Base-by-base conservation (phyloP, 2,888 invertebrate genomes). In the Camptogramma bilineatum region DNA sequence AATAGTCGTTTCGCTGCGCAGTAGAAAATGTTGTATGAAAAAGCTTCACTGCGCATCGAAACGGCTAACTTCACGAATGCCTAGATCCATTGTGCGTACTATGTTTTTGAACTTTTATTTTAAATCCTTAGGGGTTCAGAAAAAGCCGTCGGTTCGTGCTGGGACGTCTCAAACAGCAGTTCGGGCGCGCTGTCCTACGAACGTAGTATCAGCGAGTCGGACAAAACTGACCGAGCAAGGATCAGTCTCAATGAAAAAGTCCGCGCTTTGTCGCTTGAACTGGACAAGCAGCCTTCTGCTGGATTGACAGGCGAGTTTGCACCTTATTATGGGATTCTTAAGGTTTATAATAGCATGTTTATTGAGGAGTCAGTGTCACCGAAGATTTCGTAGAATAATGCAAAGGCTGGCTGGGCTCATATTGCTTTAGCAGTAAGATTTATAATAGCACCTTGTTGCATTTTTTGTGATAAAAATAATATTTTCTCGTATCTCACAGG, bases 231-330 rank as follows among this genome's bases (percentile, higher is more conserved):
- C 52, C 78, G 78, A 8, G 70, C 76, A 2, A 58, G 79, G 5
- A 75, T 76, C 56, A 73, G 76, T 28, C 84, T 88, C 47, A 82
- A 86, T 50, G 95, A 95, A 77, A 95, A 95, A 80, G 89, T 94
- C 21, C 93, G 96, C 62, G 94, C 96, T 13, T 91, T 96, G 74
- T 96, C 96, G 19, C 91, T 97, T 0, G 97, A 96, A 75, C 87
- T 95, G 52, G 96, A 96, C 73, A 95, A 95, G 73, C 96, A 94
- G 72, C 89, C 90, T 39, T 67, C 77, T 4, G 70, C 80, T 10
- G 78, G 77, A 24, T 81, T 84, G 3, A 82, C 87, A 16, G 88
- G 89, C 85, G 39, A 58, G 62, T 64, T 4, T 16, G 7, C 2
- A 46, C 39, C 17, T 24, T 50, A 39, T n/a, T 17, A 2, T n/a